Conservation (phyloP, 2,797 vertebrate genomes). For the Tolypeutes matacus region DNA sequence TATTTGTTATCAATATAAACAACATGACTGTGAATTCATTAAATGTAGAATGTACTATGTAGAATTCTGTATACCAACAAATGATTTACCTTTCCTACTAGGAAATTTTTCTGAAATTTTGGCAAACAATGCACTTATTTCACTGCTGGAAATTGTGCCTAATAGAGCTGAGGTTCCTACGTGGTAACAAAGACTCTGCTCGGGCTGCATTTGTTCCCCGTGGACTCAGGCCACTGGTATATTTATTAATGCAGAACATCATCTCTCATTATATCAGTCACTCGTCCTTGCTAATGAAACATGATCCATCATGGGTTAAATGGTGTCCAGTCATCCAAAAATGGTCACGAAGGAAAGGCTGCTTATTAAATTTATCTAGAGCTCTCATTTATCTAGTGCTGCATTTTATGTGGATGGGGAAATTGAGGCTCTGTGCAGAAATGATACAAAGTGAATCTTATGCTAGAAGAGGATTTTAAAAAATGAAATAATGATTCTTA, state of each 20-base stretch:
- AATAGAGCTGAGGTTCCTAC: not conserved
- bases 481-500: not conserved
- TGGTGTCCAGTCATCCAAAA: slow-evolving; percentile 48
- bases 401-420: not conserved
- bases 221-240: not conserved
- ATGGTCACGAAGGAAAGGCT: not conserved
- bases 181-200: not conserved
- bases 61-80: slow-evolving; percentile 19
- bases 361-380: slow-evolving; percentile 35
- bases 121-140: not conserved
- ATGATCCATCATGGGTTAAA: not conserved
- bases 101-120: slow-evolving; percentile 58
- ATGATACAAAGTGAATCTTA: not conserved
- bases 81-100: slow-evolving; percentile 2
- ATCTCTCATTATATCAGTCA: not conserved
- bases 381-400: not conserved
- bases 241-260: slow-evolving; percentile 42
- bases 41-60: not conserved
- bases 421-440: not conserved
- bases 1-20: not conserved
- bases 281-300: slow-evolving; percentile 20
- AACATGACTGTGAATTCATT: not conserved
- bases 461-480: not conserved
- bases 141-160: not conserved
- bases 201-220: not conserved